Percentiles rank a stretch among this genome's conserved stretches.
These are phyloP conservation scores for Emydoidea blandingii DNA, from an alignment of 2,797 vertebrate species.

Conservation along the genomic window DNA sequence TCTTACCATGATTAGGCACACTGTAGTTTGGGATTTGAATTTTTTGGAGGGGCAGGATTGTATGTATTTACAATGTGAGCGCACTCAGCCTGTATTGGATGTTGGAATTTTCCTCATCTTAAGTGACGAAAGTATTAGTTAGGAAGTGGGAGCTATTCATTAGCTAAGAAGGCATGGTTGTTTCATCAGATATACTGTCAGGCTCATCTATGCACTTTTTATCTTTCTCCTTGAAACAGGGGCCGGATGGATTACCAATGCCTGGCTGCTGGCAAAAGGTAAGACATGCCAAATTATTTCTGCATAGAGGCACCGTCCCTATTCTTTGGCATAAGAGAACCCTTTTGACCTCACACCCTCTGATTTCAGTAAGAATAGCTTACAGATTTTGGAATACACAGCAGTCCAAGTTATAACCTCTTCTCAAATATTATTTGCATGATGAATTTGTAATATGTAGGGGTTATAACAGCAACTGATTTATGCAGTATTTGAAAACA, in stretches of 20 bases:
- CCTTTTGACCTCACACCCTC: not conserved
- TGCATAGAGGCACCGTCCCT: not conserved
- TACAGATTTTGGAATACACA: not conserved
- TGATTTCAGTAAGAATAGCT: not conserved
- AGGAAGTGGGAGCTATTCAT: constrained; percentile 10
- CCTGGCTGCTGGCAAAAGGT: constrained; percentile 99
- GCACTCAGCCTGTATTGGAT: not conserved
- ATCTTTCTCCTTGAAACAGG: constrained; percentile 83
- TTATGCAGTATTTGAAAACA: not conserved
- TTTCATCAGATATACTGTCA: not conserved
- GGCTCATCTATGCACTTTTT: constrained; percentile 19
- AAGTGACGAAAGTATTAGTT: constrained; percentile 14
- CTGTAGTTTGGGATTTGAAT: not conserved
- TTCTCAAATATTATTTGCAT: not conserved
- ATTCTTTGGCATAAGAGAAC: not conserved
- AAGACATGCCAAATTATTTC: constrained; percentile 59
- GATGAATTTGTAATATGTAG: not conserved
- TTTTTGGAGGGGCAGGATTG: not conserved
- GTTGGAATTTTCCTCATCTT: constrained; percentile 48
- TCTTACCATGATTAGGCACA: not conserved
- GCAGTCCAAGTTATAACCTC: constrained; percentile 1
- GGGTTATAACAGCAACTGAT: not conserved
- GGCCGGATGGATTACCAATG: constrained; percentile 99
- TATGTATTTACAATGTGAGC: not conserved
- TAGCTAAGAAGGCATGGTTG: constrained; percentile 19